Conservation (phyloP, 2,113 vertebrate genomes). For the Bombycilla garrulus region DNA sequence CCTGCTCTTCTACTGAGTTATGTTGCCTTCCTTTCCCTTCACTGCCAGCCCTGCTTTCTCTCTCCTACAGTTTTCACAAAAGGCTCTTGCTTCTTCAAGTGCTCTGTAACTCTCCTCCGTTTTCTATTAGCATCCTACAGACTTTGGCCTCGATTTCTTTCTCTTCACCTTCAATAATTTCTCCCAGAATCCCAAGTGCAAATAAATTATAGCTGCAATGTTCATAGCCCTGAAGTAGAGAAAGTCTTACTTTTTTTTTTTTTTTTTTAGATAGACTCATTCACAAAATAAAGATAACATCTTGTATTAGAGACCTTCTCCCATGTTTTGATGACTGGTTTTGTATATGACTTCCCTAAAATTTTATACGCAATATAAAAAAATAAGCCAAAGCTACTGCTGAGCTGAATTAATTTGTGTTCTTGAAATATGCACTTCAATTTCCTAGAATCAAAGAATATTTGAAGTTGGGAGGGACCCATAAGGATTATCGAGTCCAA, state of each 20-base stretch:
- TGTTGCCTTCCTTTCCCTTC: background rate
- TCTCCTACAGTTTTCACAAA: background rate
- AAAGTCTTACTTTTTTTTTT: background rate
- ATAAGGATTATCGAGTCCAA: background rate
- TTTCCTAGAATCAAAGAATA: background rate
- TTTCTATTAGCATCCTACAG: background rate
- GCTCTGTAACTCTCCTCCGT: background rate
- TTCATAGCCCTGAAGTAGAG: background rate
- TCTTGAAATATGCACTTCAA: background rate
- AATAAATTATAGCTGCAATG: background rate
- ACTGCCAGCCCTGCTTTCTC: background rate
- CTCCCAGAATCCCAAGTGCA: background rate
- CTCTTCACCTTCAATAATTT: background rate
- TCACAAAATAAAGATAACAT: background rate
- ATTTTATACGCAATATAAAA: background rate
- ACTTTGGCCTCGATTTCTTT: background rate
- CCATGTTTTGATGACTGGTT: background rate
- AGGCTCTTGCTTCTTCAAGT: rapidly evolving
- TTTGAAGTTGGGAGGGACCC: background rate
- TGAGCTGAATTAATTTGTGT: background rate
- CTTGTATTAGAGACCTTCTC: background rate
- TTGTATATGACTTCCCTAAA: background rate
- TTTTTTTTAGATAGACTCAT: background rate
- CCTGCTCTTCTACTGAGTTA: background rate
- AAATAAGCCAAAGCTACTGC: background rate